Percentiles rank a stretch among this genome's conserved stretches.
Evolutionary conservation across 64 coral and sea anemone species (phyloP).

Genomic region (Stichodactyla helianthus): DNA sequence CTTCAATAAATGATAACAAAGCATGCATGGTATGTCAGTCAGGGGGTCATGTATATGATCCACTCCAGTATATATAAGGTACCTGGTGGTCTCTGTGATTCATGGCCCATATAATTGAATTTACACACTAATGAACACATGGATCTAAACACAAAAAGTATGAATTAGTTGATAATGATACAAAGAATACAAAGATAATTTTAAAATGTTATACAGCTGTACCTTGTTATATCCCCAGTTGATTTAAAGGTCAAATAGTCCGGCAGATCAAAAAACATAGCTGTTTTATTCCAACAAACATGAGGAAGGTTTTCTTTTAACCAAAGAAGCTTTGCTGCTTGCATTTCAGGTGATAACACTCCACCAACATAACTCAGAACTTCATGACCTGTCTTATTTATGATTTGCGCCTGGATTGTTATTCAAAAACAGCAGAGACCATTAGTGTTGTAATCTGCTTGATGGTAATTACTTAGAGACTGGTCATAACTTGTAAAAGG

Average conservation of each 20-base stretch:
- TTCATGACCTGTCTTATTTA: slow-evolving; percentile 66
- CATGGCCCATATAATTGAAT: slow-evolving; percentile 91
- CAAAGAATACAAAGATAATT: not conserved
- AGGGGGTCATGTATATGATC: too few species aligned
- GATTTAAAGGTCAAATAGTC: slow-evolving; percentile 85
- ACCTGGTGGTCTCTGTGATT: slow-evolving; percentile 71
- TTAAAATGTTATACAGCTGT: not conserved
- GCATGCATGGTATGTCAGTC: not conserved
- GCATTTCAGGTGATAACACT: slow-evolving; percentile 81
- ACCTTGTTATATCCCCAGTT: slow-evolving; percentile 72
- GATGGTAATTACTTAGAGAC: too few species aligned
- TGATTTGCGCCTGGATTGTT: slow-evolving; percentile 36
- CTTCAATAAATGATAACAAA: slow-evolving; percentile 5
- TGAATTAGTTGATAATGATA: not conserved
- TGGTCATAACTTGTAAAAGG: too few species aligned
- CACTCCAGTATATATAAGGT: not conserved
- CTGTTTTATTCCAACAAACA: slow-evolving; percentile 63
- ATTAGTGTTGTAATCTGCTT: too few species aligned
- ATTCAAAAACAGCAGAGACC: not conserved
- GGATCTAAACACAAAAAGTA: slow-evolving; percentile 36
- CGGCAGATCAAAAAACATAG: slow-evolving; percentile 78
- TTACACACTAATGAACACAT: slow-evolving; percentile 91
- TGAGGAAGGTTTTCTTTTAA: slow-evolving; percentile 64
- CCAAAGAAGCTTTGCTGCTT: slow-evolving; percentile 91
- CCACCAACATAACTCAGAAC: slow-evolving; percentile 88